Base-by-base conservation (phyloP, 2,113 vertebrate genomes). In the Dromiciops gliroides region DNA sequence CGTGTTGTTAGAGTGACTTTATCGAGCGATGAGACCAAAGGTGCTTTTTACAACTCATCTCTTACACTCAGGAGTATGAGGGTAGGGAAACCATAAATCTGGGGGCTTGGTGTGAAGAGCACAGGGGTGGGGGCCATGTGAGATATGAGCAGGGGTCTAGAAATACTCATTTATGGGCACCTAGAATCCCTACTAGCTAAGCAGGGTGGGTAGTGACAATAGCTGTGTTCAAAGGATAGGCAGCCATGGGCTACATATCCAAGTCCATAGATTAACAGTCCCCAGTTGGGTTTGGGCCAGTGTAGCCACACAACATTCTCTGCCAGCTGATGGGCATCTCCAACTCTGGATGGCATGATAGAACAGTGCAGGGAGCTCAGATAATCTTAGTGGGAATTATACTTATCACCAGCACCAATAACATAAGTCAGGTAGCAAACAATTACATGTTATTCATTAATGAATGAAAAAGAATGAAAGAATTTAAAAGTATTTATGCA, bases 11-110 rank as follows among this genome's bases (percentile, higher is more conserved):
- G 95, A 67, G 92, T 51, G 91, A 89, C 52, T 93, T 95, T 94
- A 51, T 93, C 96, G 97, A 97, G 49, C n/a, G 93, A 91, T 47
- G 96, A 96, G 93, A 97, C 90, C 89, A 51, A 97, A 95, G 89
- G 92, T 96, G 94, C 90, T 88, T 50, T 0, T 44, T 60, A 28
- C 2, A 31, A 91, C 47, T 22, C 75, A 90, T 75, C 92, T 89
- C 50, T 92, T 92, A n/a, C 48, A 44, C 91, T 89, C 31, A 48
- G 6, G 52, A 95, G 47, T 83, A 2, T 6, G 22, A 83, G 75
- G 37, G 89, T 2, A 67, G 89, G 88, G 94, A 60, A 51, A 60
- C 50, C 90, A 16, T 22, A 44, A 94, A 48, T 83, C 94, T 37
- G 11, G 31, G 48, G 89, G 49, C 47, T 90, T 9, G 1, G 0